Conservation (phyloP, 2,797 vertebrate genomes). For the Squalus acanthias region DNA sequence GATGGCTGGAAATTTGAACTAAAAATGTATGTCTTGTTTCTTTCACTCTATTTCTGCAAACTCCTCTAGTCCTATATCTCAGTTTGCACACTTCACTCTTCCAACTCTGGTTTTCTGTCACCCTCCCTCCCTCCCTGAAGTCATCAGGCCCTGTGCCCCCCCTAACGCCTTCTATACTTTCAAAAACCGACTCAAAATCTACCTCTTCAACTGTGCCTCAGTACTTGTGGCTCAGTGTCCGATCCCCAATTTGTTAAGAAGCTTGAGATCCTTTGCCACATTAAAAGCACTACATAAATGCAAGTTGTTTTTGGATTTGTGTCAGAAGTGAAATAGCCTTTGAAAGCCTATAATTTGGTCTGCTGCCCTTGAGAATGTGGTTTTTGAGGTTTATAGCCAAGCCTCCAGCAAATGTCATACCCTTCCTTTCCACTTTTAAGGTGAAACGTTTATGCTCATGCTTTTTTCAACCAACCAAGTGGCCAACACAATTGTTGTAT, state of each 20-base stretch:
- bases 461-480: not conserved
- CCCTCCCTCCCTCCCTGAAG: not conserved
- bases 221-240: not conserved
- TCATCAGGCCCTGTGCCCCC: not conserved
- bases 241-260: not conserved
- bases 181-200: not conserved
- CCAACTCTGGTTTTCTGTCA: not conserved
- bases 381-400: not conserved
- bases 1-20: not conserved
- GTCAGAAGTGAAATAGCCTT: not conserved
- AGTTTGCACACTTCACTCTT: not conserved
- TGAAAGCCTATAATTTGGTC: not conserved
- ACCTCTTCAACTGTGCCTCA: not conserved
- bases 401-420: not conserved
- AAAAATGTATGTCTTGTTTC: not conserved
- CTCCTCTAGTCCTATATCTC: not conserved
- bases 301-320: conserved; percentile 13
- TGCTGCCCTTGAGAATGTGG: conserved; percentile 17
- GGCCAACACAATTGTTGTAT: not conserved
- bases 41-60: not conserved
- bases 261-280: not conserved
- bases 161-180: not conserved
- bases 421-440: not conserved
- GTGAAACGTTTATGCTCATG: not conserved
- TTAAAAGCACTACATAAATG: not conserved